Evolutionary conservation across 2,113 vertebrate genomes (phyloP).

Genomic region (human (Homo sapiens)): GRCh38 chr5:3198501-3199000

Average conservation of each 20-base stretch:
- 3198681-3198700: slow-evolving; percentile 81
- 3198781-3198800: background rate
- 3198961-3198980: background rate
- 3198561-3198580: slow-evolving; percentile 90
- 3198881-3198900: background rate
- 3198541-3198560: slow-evolving; percentile 98
- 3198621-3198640: slow-evolving; percentile 82
- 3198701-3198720: slow-evolving; percentile 73
- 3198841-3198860: slow-evolving; percentile 2
- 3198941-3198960: slow-evolving; percentile 35
- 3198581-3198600: slow-evolving; percentile 81
- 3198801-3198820: slow-evolving; percentile 39
- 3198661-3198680: slow-evolving; percentile 82
- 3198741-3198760: slow-evolving; percentile 56
- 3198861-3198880: slow-evolving; percentile 33
- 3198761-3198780: slow-evolving; percentile 52
- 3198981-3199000: background rate
- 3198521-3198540: slow-evolving; percentile 92
- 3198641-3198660: slow-evolving; percentile 78
- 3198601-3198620: slow-evolving; percentile 85
- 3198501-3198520: slow-evolving; percentile 95
- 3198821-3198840: background rate
- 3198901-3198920: background rate
- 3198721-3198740: slow-evolving; percentile 77
- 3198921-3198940: background rate